Evolutionary conservation across 2,888 invertebrate genomes (phyloP), one percentile per base, ranked within the genome.

Genomic region (Pachycephus smyrnensis): DNA sequence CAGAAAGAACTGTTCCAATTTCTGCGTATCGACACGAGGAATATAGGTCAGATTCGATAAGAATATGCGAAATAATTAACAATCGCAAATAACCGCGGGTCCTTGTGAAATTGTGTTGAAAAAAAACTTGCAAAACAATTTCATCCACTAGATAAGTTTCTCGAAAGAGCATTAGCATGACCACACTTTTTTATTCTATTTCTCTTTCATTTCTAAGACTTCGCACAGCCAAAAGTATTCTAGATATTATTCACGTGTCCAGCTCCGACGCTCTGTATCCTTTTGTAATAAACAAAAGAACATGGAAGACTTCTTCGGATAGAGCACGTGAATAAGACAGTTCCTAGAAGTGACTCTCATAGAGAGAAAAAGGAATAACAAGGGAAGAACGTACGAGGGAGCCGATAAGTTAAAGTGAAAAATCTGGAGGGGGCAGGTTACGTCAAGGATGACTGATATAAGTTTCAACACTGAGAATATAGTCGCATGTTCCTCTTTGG

Each of bases 401-500:
- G 55, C 2, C 9, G 55, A 55, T 55, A 55, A 55, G 9, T 1
- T 55, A 55, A 55, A 55, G 55, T 55, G 55, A 55, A 55, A 55
- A 55, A 55, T 55, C 55, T 55, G 55, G 55, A 84, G 82, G 82
- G 82, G 75, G 77, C 76, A 69, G 12, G 81, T 82, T 80, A 81
- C 80, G 84, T 86, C 84, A 84, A 85, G 85, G 86, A 82, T 84
- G 73, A 11, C 78, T 69, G 85, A 84, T 84, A 84, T 82, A 82
- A 86, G 84, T 80, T 81, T 78, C 79, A 55, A 55, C 23, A 55
- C 55, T 23, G 23, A 55, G 23, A 55, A 55, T 23, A 55, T 23
- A 9, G 23, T 23, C 55, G 9, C 23, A 55, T 55, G 55, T 55
- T 55, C 55, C 55, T 55, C 55, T 55, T 55, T 9, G 55, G 15